Conservation (phyloP, 2,113 vertebrate species). For the Hassar affinis region DNA sequence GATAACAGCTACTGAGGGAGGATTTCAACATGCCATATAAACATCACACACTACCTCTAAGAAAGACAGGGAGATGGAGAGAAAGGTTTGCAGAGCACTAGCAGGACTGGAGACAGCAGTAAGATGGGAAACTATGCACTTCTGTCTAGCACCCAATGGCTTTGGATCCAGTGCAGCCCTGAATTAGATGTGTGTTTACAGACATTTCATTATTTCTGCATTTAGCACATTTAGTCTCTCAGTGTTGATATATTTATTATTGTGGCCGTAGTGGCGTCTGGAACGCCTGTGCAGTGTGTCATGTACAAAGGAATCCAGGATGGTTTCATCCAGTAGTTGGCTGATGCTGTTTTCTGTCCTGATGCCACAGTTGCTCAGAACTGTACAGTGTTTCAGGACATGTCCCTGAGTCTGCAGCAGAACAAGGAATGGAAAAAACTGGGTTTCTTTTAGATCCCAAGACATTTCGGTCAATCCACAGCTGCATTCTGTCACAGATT, state of each 20-base stretch:
- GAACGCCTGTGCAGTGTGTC: background rate
- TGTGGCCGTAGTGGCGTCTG: too few relatives aligned
- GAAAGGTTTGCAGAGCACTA: background rate
- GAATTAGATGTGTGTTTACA: background rate
- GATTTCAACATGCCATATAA: background rate
- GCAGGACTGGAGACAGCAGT: background rate
- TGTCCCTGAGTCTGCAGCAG: background rate
- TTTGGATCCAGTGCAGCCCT: background rate
- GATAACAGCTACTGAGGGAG: background rate
- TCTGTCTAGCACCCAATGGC: background rate
- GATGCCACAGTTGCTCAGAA: background rate
- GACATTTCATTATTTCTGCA: too few relatives aligned
- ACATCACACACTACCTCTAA: constrained; percentile 6
- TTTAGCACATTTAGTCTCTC: too few relatives aligned
- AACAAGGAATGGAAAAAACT: background rate
- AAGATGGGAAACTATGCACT: background rate
- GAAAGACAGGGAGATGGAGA: background rate
- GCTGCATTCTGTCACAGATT: background rate
- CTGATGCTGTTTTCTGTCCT: background rate
- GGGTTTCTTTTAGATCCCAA: background rate
- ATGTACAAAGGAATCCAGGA: background rate
- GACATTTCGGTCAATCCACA: background rate
- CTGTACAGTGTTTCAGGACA: background rate
- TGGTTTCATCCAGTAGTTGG: background rate
- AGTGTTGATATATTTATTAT: too few relatives aligned